phyloP scores from a whole-genome alignment of 2,888 invertebrate genomes.

The Bellardia bayeri region DNA sequence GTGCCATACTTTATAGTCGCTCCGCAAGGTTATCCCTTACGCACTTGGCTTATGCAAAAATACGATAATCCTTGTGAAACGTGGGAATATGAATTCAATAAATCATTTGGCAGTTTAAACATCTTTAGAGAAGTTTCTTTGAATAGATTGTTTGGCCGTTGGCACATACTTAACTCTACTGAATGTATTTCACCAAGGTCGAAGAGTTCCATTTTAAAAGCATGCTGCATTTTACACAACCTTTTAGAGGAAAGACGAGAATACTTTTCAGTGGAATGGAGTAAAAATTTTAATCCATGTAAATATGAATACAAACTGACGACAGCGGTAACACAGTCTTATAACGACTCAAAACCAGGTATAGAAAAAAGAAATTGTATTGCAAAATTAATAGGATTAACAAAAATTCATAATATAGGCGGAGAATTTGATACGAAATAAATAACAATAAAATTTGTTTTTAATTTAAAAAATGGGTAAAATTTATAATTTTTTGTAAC shows the following conservation, averaged over 20 bases:
- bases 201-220: conserved; percentile 80
- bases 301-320: conserved; percentile 47
- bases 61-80: conserved; percentile 78
- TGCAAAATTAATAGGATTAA: conserved; percentile 79
- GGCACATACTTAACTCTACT: conserved; percentile 81
- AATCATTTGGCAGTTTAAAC: conserved; percentile 80
- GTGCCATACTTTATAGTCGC: conserved; percentile 80
- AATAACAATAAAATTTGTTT: neutral
- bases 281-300: conserved; percentile 73
- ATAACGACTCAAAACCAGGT: conserved; percentile 64
- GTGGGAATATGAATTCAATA: conserved; percentile 81
- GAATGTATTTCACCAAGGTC: conserved; percentile 79
- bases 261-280: conserved; percentile 80
- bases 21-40: conserved; percentile 80
- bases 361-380: conserved; percentile 77
- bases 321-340: conserved; percentile 9
- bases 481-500: no score
- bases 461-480: no score
- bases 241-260: conserved; percentile 81
- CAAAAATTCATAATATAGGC: conserved; percentile 72
- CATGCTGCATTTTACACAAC: conserved; percentile 82
- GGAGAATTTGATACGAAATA: neutral
- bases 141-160: conserved; percentile 81
- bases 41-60: conserved; percentile 81
- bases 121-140: conserved; percentile 80